phyloP scores from a whole-genome alignment of 1,140 invertebrate species.

The Triops cancriformis region DNA sequence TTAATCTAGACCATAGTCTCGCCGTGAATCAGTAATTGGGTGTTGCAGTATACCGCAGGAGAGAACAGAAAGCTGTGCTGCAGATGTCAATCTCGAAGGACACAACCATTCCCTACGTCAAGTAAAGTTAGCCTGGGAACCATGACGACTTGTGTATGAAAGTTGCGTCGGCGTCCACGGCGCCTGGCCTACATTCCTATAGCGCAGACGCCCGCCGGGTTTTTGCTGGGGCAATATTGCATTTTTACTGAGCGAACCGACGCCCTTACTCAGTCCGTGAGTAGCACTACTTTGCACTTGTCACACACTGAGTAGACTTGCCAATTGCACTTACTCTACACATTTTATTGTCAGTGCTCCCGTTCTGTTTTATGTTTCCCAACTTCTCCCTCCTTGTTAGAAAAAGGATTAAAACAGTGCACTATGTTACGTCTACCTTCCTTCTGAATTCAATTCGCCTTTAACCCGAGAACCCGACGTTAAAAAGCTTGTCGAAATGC shows the following conservation, averaged over 20 bases:
- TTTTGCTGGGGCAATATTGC: neutral
- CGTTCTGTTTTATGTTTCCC: neutral
- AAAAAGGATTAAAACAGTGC: neutral
- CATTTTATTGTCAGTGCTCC: neutral
- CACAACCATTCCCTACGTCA: too few species aligned
- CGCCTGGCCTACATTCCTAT: neutral
- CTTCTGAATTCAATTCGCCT: neutral
- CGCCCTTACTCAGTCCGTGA: neutral
- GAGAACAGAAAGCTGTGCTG: too few species aligned
- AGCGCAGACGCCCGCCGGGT: neutral
- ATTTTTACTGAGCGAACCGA: neutral
- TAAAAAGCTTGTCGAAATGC: constrained; percentile 53
- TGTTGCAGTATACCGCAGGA: too few species aligned
- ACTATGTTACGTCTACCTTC: neutral
- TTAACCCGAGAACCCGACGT: neutral
- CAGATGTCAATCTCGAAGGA: too few species aligned
- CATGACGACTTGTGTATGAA: neutral
- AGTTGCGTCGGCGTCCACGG: neutral
- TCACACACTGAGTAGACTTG: neutral
- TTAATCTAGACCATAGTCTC: too few species aligned
- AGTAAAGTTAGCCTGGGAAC: neutral
- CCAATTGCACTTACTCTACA: neutral
- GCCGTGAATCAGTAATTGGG: too few species aligned
- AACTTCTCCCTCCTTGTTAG: neutral
- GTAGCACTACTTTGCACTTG: neutral